Evolutionary conservation across 2,113 vertebrate genomes (phyloP).

Genomic region (Toxotes chatareus): DNA sequence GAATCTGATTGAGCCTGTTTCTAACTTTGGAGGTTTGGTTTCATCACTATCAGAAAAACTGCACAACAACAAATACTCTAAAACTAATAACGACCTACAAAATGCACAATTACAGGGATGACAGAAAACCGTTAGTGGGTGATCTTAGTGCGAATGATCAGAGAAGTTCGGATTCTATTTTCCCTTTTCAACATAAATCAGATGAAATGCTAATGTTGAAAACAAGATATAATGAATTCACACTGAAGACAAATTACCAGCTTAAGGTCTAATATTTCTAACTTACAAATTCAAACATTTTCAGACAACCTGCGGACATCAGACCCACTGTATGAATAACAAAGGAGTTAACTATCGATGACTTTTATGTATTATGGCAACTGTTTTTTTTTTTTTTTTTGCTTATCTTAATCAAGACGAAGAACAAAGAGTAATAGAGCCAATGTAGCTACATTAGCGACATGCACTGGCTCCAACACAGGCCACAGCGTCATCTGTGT

Average conservation of each 20-base stretch:
- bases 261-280: not conserved
- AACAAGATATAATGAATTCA: not conserved
- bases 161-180: not conserved
- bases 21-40: not conserved
- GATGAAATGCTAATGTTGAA: not conserved
- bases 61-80: not conserved
- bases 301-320: not conserved
- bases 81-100: not conserved
- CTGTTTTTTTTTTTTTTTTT: not conserved
- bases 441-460: not conserved
- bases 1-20: not conserved
- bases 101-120: not conserved
- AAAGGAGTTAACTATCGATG: too few species aligned
- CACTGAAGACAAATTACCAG: not conserved
- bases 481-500: conserved; percentile 21
- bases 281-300: not conserved
- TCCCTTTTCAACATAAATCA: not conserved
- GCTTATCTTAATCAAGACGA: conserved; percentile 37
- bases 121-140: not conserved
- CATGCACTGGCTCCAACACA: not conserved
- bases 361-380: not conserved
- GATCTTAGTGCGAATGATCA: not conserved
- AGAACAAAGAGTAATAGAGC: conserved; percentile 30
- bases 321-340: not conserved
- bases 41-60: not conserved